Conservation (phyloP, 2,888 invertebrate genomes). For the Mechanitis mazaeus region DNA sequence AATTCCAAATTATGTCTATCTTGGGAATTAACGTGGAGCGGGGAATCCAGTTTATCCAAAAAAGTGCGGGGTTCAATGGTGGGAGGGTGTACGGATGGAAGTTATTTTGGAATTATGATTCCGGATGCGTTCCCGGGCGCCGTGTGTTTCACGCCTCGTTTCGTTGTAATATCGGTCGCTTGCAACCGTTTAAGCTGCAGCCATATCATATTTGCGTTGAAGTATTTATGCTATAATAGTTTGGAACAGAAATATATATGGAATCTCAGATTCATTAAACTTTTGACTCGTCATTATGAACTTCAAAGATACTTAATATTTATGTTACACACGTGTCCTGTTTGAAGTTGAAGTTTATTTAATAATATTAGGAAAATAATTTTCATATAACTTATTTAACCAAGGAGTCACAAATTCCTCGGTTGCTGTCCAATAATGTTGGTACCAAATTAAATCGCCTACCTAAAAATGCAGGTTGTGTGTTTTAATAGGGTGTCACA, state of each 20-base stretch:
- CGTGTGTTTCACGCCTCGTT: slow-evolving; percentile 74
- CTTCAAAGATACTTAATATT: not conserved
- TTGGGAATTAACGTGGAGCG: slow-evolving; percentile 75
- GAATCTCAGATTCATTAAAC: not conserved
- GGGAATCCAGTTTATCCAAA: slow-evolving; percentile 75
- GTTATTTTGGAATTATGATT: slow-evolving; percentile 77
- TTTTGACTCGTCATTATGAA: slow-evolving; percentile 1
- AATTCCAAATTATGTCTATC: slow-evolving; percentile 78
- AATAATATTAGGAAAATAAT: too few species aligned
- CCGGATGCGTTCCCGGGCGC: slow-evolving; percentile 70
- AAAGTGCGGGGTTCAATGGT: slow-evolving; percentile 52
- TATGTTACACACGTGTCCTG: not conserved
- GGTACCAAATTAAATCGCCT: slow-evolving; percentile 69
- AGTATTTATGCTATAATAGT: slow-evolving; percentile 31
- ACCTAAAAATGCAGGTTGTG: slow-evolving; percentile 72
- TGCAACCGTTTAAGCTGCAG: slow-evolving; percentile 59
- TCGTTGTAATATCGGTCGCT: slow-evolving; percentile 59
- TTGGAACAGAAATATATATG: not conserved
- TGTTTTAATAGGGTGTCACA: slow-evolving; percentile 77
- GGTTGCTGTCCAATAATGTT: slow-evolving; percentile 24
- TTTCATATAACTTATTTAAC: too few species aligned
- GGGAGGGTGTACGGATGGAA: slow-evolving; percentile 56
- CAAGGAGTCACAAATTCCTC: too few species aligned
- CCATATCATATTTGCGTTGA: slow-evolving; percentile 44
- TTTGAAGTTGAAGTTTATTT: too few species aligned